Percentiles rank a stretch among this genome's conserved stretches.
Conservation (phyloP, 2,797 vertebrate species). For the Remorina albescens region DNA sequence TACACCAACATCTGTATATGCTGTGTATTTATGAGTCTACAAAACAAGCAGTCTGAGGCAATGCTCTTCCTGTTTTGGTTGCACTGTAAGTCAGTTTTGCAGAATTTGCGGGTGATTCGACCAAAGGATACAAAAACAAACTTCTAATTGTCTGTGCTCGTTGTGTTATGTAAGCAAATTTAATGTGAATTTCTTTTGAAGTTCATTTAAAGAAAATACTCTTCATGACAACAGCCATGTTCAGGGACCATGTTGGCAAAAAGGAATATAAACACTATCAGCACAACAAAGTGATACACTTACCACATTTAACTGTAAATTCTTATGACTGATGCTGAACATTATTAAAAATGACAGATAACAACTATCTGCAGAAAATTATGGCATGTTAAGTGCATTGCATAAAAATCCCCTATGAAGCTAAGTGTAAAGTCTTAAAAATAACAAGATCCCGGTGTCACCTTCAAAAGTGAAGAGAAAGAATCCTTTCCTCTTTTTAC, state of each 20-base stretch:
- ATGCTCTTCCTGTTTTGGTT: conserved; percentile 73
- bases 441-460: conserved; percentile 51
- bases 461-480: conserved; percentile 61
- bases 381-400: conserved; percentile 36
- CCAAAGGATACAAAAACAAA: conserved; percentile 18
- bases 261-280: conserved; percentile 17
- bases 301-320: conserved; percentile 24
- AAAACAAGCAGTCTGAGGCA: conserved; percentile 60
- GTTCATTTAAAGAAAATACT: background rate
- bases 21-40: conserved; percentile 53
- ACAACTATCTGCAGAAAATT: conserved; percentile 37
- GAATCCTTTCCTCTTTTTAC: conserved; percentile 58
- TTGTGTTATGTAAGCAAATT: background rate
- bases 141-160: background rate
- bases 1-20: conserved; percentile 43
- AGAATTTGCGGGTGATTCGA: conserved; percentile 58
- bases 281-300: background rate
- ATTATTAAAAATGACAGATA: conserved; percentile 23
- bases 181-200: background rate
- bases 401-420: conserved; percentile 19
- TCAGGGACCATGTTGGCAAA: background rate
- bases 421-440: conserved; percentile 38
- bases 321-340: conserved; percentile 30
- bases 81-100: conserved; percentile 52
- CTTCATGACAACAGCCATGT: background rate